Evolutionary conservation across 2,113 vertebrate species (phyloP).

Genomic region (Paraplagusia blochii): DNA sequence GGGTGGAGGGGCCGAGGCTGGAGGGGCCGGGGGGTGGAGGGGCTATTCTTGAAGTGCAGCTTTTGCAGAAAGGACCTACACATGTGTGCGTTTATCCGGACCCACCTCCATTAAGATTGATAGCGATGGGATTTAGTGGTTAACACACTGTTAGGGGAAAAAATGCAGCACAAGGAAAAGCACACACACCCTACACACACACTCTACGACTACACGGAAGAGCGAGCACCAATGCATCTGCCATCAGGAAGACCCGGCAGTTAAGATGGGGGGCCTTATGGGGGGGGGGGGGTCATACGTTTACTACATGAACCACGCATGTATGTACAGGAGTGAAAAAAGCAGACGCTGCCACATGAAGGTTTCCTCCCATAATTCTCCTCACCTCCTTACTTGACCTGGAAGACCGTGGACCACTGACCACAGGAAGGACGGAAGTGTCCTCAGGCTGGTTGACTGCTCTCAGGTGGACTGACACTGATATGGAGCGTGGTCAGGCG

Average conservation of each 20-base stretch:
- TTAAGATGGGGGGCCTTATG: slow-evolving; percentile 60
- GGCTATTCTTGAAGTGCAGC: slow-evolving; percentile 73
- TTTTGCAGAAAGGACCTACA: slow-evolving; percentile 71
- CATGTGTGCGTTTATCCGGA: slow-evolving; percentile 67
- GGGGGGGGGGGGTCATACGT: slow-evolving; percentile 35
- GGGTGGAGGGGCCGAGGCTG: no score
- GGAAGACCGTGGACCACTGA: slow-evolving; percentile 66
- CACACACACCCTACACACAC: slow-evolving; percentile 43
- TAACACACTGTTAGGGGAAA: slow-evolving; percentile 70
- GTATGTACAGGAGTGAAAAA: slow-evolving; percentile 67
- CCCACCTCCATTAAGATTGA: slow-evolving; percentile 73
- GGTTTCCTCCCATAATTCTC: slow-evolving; percentile 76
- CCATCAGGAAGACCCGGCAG: slow-evolving; percentile 67
- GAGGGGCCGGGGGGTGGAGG: no score
- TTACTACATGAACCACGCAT: slow-evolving; percentile 60
- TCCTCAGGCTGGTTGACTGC: slow-evolving; percentile 50
- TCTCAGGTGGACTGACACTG: slow-evolving; percentile 64
- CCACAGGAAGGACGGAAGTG: slow-evolving; percentile 60
- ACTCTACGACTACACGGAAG: slow-evolving; percentile 55
- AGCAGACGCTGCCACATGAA: slow-evolving; percentile 74
- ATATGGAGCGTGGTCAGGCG: slow-evolving; percentile 58
- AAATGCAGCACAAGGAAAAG: slow-evolving; percentile 67
- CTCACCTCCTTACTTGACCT: slow-evolving; percentile 74
- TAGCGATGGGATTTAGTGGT: slow-evolving; percentile 74
- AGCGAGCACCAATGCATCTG: slow-evolving; percentile 63